Evolutionary conservation across 2,113 vertebrate species (phyloP).

Genomic region (Esox niger): DNA sequence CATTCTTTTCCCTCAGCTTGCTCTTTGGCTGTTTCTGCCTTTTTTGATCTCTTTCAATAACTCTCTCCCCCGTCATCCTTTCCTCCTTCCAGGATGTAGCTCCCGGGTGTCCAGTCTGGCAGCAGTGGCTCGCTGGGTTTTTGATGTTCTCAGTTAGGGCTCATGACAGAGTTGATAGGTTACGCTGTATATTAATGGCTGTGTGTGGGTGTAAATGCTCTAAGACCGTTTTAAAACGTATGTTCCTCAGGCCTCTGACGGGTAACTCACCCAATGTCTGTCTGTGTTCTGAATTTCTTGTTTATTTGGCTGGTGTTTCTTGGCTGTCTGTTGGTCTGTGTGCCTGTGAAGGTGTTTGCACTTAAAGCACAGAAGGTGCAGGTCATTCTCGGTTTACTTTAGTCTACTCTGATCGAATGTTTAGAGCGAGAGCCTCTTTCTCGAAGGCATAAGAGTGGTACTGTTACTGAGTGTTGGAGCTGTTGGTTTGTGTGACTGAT

Average conservation of each 20-base stretch:
- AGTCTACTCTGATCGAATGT: constrained; percentile 19
- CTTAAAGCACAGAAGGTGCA: constrained; percentile 17
- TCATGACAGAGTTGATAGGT: constrained; percentile 2
- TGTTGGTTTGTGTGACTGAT: too few species aligned
- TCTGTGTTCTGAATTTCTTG: too few species aligned
- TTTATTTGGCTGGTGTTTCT: background rate
- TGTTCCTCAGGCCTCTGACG: too few species aligned
- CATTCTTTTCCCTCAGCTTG: background rate
- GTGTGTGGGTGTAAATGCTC: background rate
- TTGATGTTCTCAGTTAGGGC: constrained; percentile 37
- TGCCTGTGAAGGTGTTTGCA: background rate
- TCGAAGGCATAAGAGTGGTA: background rate
- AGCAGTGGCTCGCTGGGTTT: constrained; percentile 32
- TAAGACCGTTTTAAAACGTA: too few species aligned
- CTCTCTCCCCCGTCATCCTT: background rate
- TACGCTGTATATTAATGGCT: too few species aligned
- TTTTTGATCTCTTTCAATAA: constrained; percentile 18
- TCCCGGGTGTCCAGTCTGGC: constrained; percentile 23
- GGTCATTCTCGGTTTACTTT: constrained; percentile 22
- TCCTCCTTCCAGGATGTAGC: constrained; percentile 22
- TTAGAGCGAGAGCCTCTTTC: constrained; percentile 13
- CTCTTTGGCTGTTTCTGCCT: constrained; percentile 3
- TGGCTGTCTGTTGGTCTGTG: background rate
- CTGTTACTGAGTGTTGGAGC: background rate
- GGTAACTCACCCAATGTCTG: too few species aligned